Base-by-base conservation (phyloP, 1,140 invertebrate species). In the Mya arenaria region DNA sequence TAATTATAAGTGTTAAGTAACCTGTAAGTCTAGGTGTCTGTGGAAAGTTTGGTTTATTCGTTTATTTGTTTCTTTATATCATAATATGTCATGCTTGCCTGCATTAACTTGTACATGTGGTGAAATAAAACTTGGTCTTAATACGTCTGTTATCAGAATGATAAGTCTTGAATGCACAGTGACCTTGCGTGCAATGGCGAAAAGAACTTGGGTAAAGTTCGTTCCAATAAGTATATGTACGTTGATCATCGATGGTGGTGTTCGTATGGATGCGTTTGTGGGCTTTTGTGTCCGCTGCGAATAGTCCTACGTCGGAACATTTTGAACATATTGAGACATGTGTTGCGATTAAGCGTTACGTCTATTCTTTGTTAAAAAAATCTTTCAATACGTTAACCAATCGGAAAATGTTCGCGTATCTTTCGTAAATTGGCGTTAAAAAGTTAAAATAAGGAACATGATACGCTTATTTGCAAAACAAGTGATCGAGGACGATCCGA, bases 251-350 rank as follows among this genome's bases (percentile, higher is more conserved):
- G 23, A 37, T 74, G 58, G 72, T 36, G 72, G 55, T 74, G 72
- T 74, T 74, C 56, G 73, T 75, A 60, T 60, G 52, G 55, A 74
- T 60, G 71, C 52, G 71, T 74, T 60, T 74, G 71, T 74, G 73
- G 63, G 58, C 39, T 75, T 62, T 63, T 75, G 73, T 41, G 73
- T 75, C 58, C 73, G 34, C 63, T 75, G 73, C 58, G n/a, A 62
- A 62, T 60, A 74, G 32, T 74, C 25, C 60, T 62, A 41, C 41
- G 73, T 75, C 60, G 58, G 73, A 63, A 63, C 56, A 65, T 75
- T 75, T 63, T 75, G 58, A 63, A 36, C 73, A 44, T 63, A 58
- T 75, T 75, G 56, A 63, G 58, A 73, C 56, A 73, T 8, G 34
- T 55, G 48, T 58, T 48, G 55, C 71, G 71, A 73, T n/a, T 58